Evolutionary conservation across 2,113 vertebrate species (phyloP).

Genomic region (Rhinoptilus africanus): DNA sequence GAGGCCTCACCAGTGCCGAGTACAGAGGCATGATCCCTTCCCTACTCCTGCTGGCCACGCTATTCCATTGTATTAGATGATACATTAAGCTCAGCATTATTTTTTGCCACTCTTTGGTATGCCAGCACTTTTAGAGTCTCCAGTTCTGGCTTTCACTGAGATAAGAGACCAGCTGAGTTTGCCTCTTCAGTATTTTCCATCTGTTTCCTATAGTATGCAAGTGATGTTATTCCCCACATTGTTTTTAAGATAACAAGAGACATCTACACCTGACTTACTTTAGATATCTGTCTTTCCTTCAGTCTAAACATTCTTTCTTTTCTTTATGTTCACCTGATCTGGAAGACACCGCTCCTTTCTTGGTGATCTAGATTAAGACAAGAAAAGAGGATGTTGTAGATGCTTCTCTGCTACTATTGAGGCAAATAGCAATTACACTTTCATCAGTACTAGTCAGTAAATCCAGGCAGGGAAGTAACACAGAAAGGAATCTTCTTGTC

Average conservation of each 20-base stretch:
- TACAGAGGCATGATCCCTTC: too few species aligned
- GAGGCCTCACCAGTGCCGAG: too few species aligned
- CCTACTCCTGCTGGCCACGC: too few species aligned
- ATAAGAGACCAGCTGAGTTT: not conserved
- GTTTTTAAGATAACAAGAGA: not conserved
- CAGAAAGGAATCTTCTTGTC: constrained; percentile 7
- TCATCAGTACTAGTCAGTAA: not conserved
- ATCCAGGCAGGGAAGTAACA: not conserved
- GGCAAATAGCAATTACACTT: not conserved
- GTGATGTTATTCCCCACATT: not conserved
- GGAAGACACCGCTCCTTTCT: not conserved
- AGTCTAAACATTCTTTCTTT: not conserved
- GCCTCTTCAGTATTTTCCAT: not conserved
- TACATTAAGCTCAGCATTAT: not conserved
- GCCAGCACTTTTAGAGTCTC: not conserved
- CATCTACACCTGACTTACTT: not conserved
- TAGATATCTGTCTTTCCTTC: not conserved
- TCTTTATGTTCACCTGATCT: not conserved
- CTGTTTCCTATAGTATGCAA: not conserved
- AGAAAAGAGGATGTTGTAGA: not conserved
- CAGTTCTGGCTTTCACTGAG: not conserved
- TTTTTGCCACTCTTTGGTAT: not conserved
- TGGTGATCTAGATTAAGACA: not conserved
- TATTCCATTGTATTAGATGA: not conserved
- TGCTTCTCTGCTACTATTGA: not conserved